Base-by-base conservation (phyloP, 2,113 vertebrate genomes). In the Tursiops truncatus region DNA sequence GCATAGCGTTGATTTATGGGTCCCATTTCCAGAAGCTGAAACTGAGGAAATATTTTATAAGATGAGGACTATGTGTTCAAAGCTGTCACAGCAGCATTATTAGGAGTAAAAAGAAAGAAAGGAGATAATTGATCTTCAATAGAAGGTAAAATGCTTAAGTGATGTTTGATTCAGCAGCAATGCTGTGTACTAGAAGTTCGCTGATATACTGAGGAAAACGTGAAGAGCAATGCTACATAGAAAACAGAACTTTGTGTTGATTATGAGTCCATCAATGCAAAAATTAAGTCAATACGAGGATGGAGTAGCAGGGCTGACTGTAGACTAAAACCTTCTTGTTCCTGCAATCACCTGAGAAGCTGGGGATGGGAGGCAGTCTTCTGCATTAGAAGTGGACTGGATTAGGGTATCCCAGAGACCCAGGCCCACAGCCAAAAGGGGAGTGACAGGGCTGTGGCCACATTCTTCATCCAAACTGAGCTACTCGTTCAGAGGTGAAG, bases 1-100 rank as follows among this genome's bases (percentile, higher is more conserved):
- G 44, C 41, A 68, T 5, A 71, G 17, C 0, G 8, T 44, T 91
- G 62, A 62, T 38, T 67, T 38, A 58, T 60, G 8, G 20, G 9
- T 28, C 12, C 71, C 11, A 14, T 81, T 81, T 47, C 36, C 81
- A 47, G 76, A 63, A 60, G 79, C 10, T 31, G 41, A 53, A 74
- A 76, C 20, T 21, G 38, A 96, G 71, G n/a, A 71, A 63, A 10
- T 89, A 71, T 85, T 96, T 96, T 38, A 63, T 85, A 95, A 96
- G 33, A 63, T 31, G 44, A 91, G 71, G 77, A 65, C 10, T 74
- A 10, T 23, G 81, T 44, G n/a, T 73, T 92, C 77, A 70, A 95
- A 97, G 41, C 47, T 89, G 82, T 62, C 60, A 74, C 21, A 18
- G 23, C 13, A 71, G 71, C 2, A 6, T 38, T 89, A 41, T 77